Evolutionary conservation across 37 sponge, comb jelly and placozoan genomes (phyloP).

Genomic region (Cladorhizidae sp.): DNA sequence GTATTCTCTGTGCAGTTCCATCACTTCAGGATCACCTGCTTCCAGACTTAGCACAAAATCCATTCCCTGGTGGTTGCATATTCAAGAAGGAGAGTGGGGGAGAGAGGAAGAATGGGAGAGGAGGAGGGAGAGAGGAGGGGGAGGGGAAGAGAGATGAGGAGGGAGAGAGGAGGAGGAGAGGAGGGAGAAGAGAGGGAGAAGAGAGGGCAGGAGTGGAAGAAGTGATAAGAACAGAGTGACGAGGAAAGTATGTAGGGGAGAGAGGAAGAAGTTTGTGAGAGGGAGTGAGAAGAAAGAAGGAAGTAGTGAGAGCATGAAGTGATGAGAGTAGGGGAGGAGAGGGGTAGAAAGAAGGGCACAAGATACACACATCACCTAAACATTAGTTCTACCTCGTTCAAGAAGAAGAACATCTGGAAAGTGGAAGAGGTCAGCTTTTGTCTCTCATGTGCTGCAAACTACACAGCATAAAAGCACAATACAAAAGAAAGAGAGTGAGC

Average conservation of each 20-base stretch:
- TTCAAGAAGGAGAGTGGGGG: neutral
- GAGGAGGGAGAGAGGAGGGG: neutral
- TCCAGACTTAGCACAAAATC: slow-evolving; percentile 11
- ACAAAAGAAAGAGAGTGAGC: neutral
- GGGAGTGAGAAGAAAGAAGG: neutral
- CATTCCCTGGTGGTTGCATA: slow-evolving; percentile 8
- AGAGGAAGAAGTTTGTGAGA: neutral
- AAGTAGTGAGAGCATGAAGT: neutral
- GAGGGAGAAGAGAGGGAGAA: neutral
- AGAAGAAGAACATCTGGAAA: slow-evolving; percentile 62
- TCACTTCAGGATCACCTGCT: neutral
- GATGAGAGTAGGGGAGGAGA: neutral
- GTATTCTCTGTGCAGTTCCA: slow-evolving; percentile 11
- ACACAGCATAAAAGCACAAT: neutral
- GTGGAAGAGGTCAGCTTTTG: slow-evolving; percentile 49
- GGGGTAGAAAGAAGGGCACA: neutral
- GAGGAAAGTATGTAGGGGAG: neutral
- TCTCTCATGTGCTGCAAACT: slow-evolving; percentile 66
- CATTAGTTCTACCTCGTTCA: slow-evolving; percentile 7
- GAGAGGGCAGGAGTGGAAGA: neutral
- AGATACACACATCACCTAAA: no score
- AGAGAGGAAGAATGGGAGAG: neutral
- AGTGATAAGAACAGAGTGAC: no score
- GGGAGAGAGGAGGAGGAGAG: no score
- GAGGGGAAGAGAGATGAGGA: neutral